phyloP scores from a whole-genome alignment of 2,113 vertebrate species.

The Clarias gariepinus region DNA sequence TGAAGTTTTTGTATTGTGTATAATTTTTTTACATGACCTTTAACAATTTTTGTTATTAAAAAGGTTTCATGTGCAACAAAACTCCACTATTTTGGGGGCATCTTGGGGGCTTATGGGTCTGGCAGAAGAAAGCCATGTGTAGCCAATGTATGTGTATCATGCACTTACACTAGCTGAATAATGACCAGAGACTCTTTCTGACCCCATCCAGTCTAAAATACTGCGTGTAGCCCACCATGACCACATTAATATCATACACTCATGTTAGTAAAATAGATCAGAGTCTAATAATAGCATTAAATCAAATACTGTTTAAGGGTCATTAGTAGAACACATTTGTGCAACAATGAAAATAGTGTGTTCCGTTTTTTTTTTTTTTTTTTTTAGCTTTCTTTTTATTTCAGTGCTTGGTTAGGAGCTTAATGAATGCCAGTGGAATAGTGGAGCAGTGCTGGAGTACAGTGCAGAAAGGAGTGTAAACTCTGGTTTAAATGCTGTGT shows the following conservation, averaged over 20 bases:
- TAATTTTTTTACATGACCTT: too few species aligned
- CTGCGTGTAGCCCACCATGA: not conserved
- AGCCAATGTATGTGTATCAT: not conserved
- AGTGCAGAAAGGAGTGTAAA: not conserved
- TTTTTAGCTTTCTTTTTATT: not conserved
- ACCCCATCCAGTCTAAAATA: too few species aligned
- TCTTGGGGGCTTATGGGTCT: not conserved
- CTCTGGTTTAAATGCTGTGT: not conserved
- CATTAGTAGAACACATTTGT: too few species aligned
- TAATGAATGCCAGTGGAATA: not conserved
- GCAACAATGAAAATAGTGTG: not conserved
- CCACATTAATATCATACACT: not conserved
- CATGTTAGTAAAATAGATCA: not conserved
- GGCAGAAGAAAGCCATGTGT: not conserved
- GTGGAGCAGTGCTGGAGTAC: not conserved
- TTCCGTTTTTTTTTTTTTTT: not conserved
- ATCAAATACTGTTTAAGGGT: not conserved
- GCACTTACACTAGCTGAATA: not conserved
- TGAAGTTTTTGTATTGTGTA: too few species aligned
- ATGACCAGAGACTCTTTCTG: not conserved
- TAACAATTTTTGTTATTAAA: too few species aligned
- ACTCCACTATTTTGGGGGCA: too few species aligned
- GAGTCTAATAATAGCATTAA: not conserved
- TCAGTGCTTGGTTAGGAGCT: not conserved
- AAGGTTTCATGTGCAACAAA: too few species aligned